phyloP scores from a whole-genome alignment of 2,113 vertebrate species.

The Columbina picui region DNA sequence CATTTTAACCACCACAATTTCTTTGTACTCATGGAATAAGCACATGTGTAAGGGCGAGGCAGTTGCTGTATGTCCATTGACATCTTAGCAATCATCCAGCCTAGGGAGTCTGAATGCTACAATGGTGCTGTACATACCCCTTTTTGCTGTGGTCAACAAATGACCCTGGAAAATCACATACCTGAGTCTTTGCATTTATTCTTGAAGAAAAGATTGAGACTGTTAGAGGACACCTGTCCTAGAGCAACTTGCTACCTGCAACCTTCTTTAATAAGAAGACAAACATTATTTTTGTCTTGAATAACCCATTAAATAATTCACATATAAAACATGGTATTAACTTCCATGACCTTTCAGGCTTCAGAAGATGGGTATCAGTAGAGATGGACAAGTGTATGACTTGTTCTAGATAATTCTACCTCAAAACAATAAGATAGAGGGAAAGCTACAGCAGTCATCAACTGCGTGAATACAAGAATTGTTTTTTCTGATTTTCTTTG shows the following conservation, averaged over 20 bases:
- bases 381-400: not conserved
- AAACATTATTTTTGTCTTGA: not conserved
- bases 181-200: not conserved
- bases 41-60: not conserved
- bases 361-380: not conserved
- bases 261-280: not conserved
- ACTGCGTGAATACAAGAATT: rapidly evolving
- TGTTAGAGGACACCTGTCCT: not conserved
- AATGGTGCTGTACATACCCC: not conserved
- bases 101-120: not conserved
- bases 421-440: not conserved
- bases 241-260: not conserved
- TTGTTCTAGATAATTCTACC: not conserved
- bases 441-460: rapidly evolving
- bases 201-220: not conserved
- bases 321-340: rapidly evolving
- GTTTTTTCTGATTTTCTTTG: not conserved
- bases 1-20: not conserved
- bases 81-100: not conserved
- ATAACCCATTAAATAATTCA: not conserved
- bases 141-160: not conserved
- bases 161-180: not conserved
- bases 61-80: not conserved
- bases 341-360: not conserved
- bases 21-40: not conserved